Evolutionary conservation across 2,888 invertebrate genomes (phyloP).

Genomic region (Caenorhabditis sp.): DNA sequence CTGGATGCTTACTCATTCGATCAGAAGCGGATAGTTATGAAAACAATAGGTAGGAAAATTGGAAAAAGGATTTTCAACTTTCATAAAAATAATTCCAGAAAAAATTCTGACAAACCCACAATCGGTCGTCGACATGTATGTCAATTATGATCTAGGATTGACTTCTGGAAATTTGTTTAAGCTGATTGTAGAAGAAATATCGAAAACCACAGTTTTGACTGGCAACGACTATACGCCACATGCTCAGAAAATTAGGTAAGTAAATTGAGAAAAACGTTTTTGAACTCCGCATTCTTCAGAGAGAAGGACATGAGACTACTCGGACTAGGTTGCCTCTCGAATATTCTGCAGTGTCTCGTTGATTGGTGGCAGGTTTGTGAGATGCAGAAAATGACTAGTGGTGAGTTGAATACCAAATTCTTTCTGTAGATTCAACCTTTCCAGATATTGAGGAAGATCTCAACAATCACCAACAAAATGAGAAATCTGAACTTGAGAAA

Average conservation of each 20-base stretch:
- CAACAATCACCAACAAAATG: constrained; percentile 20
- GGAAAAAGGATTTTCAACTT: neutral
- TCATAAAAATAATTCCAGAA: constrained; percentile 37
- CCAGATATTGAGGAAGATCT: constrained; percentile 31
- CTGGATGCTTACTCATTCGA: constrained; percentile 97
- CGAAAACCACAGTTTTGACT: constrained; percentile 64
- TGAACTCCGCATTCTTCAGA: constrained; percentile 85
- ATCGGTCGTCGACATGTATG: constrained; percentile 99
- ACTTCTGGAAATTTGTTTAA: constrained; percentile 98
- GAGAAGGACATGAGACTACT: constrained; percentile 91
- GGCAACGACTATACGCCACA: constrained; percentile 85
- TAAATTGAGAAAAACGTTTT: neutral
- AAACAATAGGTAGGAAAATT: constrained; percentile 87
- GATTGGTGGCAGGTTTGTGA: constrained; percentile 86
- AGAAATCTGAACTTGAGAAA: constrained; percentile 83
- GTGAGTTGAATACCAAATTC: neutral
- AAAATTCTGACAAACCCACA: constrained; percentile 86
- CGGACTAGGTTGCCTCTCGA: constrained; percentile 96
- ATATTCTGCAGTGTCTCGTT: constrained; percentile 98
- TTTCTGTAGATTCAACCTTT: neutral
- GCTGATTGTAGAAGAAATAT: constrained; percentile 75
- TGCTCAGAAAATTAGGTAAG: constrained; percentile 62
- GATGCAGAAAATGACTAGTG: constrained; percentile 64
- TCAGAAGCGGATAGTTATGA: constrained; percentile 99
- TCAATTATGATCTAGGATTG: constrained; percentile 99